Conservation (phyloP, 2,113 vertebrate genomes). For the Globicephala melas region DNA sequence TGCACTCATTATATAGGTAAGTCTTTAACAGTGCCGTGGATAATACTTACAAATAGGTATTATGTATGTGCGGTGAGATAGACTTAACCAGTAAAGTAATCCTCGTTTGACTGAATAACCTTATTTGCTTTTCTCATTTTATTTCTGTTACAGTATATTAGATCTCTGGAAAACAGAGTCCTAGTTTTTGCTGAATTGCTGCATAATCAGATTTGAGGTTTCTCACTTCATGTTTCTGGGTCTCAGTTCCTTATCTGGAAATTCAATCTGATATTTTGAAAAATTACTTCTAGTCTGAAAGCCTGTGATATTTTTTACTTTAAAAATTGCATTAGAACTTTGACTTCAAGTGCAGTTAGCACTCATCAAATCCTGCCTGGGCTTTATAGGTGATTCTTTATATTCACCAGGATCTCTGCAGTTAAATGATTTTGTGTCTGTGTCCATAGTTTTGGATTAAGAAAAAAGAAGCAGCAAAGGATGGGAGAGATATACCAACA, state of each 20-base stretch:
- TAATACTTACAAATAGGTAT: not conserved
- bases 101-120: not conserved
- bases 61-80: not conserved
- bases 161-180: not conserved
- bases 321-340: conserved; percentile 1
- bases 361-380: not conserved
- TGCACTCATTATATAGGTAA: not conserved
- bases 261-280: not conserved
- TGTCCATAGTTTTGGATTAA: not conserved
- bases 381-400: not conserved
- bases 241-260: not conserved
- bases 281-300: conserved; percentile 3
- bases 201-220: not conserved
- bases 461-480: not conserved
- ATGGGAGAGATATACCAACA: not conserved
- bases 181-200: not conserved
- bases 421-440: not conserved
- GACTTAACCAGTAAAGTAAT: not conserved
- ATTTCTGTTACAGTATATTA: not conserved
- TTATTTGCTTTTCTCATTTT: conserved; percentile 11
- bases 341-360: not conserved
- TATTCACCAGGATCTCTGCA: not conserved
- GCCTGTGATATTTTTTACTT: not conserved
- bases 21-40: not conserved
- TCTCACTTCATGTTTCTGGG: not conserved